These are phyloP conservation scores for Caenorhabditis sp. DNA, from an alignment of 2,888 invertebrate species.

Conservation along the genomic window DNA sequence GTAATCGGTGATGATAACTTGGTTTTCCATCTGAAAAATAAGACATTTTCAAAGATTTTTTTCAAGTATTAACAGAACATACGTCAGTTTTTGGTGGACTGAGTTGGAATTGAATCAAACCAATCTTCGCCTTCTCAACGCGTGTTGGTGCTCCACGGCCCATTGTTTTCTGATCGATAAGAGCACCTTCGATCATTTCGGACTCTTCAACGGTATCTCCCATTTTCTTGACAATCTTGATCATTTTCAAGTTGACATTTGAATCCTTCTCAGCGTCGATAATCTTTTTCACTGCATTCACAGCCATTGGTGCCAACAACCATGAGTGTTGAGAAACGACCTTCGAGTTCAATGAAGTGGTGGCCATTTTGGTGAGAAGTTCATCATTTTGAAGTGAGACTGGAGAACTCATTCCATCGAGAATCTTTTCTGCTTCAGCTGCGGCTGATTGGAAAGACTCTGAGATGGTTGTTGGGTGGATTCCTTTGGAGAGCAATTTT, in stretches of 20 bases:
- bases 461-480: constrained; percentile 96
- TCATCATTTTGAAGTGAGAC: constrained; percentile 86
- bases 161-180: constrained; percentile 87
- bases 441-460: constrained; percentile 90
- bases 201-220: constrained; percentile 81
- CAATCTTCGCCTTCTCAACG: constrained; percentile 97
- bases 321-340: constrained; percentile 98
- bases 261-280: constrained; percentile 79
- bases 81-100: constrained; percentile 99
- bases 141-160: constrained; percentile 88
- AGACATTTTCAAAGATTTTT: not conserved
- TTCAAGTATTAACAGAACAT: constrained; percentile 70
- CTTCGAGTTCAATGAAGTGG: constrained; percentile 96
- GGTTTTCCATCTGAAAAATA: constrained; percentile 71
- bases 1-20: constrained; percentile 91
- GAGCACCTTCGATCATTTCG: constrained; percentile 90
- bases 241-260: constrained; percentile 89
- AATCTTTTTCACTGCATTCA: constrained; percentile 91
- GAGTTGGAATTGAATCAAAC: constrained; percentile 97
- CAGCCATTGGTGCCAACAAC: constrained; percentile 92
- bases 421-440: constrained; percentile 80
- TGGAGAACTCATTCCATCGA: constrained; percentile 83
- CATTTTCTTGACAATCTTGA: constrained; percentile 93
- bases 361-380: constrained; percentile 89
- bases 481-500: constrained; percentile 85